A percentile compares a stretch with the other conserved stretches of the same genome.
phyloP scores from a whole-genome alignment of 2,113 vertebrate species.

The Nothobranchius kuhntae region DNA sequence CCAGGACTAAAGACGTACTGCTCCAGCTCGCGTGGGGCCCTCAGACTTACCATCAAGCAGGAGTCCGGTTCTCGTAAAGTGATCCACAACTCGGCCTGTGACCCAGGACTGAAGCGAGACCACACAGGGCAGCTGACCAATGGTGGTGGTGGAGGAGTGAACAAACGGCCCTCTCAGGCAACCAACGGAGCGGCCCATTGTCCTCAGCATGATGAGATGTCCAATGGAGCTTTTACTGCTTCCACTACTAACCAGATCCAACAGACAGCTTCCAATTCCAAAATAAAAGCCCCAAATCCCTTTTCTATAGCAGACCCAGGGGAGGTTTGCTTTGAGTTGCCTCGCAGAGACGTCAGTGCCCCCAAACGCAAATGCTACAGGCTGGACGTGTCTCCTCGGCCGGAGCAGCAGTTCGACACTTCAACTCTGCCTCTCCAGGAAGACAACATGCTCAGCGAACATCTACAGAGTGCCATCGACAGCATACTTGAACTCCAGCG shows the following conservation, averaged over 20 bases:
- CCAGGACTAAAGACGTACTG: conserved; percentile 81
- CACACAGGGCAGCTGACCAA: conserved; percentile 72
- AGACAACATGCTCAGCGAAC: conserved; percentile 79
- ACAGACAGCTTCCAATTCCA: conserved; percentile 10
- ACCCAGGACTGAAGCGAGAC: conserved; percentile 68
- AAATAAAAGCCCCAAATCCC: conserved; percentile 41
- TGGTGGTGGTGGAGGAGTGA: conserved; percentile 53
- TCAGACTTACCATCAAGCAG: conserved; percentile 84
- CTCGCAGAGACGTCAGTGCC: conserved; percentile 55
- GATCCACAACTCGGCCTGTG: conserved; percentile 77
- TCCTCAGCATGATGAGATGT: conserved; percentile 18
- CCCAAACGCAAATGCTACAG: conserved; percentile 69
- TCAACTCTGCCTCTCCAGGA: conserved; percentile 58
- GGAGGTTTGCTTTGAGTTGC: conserved; percentile 32
- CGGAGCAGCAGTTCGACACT: conserved; percentile 43
- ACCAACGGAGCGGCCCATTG: conserved; percentile 27
- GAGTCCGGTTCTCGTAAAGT: conserved; percentile 81
- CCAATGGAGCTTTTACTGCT: conserved; percentile 37
- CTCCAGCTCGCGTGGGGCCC: conserved; percentile 78
- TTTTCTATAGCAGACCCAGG: conserved; percentile 36
- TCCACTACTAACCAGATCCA: conserved; percentile 21
- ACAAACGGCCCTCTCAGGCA: conserved; percentile 31
- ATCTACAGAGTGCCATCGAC: conserved; percentile 84
- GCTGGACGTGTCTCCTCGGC: conserved; percentile 36
- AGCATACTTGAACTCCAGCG: conserved; percentile 84